Percentiles rank a stretch among this genome's conserved stretches.
These are phyloP conservation scores for Crepidodera aurea DNA, from an alignment of 2,888 invertebrate species.

Conservation along the genomic window DNA sequence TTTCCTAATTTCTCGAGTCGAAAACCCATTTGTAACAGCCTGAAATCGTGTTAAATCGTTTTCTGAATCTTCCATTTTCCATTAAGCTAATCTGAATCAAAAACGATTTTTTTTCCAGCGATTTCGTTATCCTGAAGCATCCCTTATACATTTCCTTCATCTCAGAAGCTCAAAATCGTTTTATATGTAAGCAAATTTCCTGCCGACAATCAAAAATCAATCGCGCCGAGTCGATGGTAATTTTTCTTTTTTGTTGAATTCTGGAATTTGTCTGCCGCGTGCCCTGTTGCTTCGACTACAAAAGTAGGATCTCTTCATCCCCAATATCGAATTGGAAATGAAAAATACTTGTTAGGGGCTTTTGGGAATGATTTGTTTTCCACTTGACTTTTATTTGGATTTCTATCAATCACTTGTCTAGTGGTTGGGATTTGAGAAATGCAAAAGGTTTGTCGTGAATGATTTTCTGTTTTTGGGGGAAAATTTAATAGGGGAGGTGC, in stretches of 20 bases:
- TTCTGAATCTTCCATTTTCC: conserved; percentile 1
- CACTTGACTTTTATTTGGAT: not conserved
- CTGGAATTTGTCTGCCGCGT: not conserved
- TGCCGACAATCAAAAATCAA: conserved; percentile 3
- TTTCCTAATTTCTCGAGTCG: too few species aligned
- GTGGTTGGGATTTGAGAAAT: not conserved
- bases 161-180: not conserved
- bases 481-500: too few species aligned
- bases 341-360: not conserved
- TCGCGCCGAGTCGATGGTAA: not conserved
- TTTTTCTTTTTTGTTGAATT: not conserved
- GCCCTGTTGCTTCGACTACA: not conserved
- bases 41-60: not conserved
- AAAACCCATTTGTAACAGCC: too few species aligned
- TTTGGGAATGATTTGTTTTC: not conserved
- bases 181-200: conserved; percentile 1
- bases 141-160: not conserved
- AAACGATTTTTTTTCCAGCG: not conserved
- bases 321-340: not conserved
- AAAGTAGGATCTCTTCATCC: not conserved
- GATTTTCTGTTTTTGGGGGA: too few species aligned
- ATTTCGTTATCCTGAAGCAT: not conserved
- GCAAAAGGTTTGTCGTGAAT: not conserved
- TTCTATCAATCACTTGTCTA: not conserved
- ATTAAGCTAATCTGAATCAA: conserved; percentile 4